Percentiles rank a stretch among this genome's conserved stretches.
phyloP scores from a whole-genome alignment of 2,113 vertebrate species.

The Xerus inauris region DNA sequence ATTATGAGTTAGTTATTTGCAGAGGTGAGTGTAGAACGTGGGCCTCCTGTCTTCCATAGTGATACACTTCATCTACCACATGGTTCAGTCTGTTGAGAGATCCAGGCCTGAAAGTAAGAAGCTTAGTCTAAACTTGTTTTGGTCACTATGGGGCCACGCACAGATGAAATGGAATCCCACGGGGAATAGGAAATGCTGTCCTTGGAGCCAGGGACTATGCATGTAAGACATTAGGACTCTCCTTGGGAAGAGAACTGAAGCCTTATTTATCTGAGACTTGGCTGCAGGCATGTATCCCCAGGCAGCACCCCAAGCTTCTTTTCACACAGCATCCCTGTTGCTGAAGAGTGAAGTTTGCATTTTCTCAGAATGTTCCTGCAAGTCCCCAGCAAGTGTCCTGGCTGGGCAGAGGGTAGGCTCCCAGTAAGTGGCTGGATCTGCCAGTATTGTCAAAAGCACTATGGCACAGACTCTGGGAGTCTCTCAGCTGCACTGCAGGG shows the following conservation, averaged over 20 bases:
- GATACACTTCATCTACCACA: background rate
- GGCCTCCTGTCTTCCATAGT: background rate
- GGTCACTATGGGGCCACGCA: background rate
- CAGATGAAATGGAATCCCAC: background rate
- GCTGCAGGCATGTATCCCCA: background rate
- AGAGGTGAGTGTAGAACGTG: fast-evolving
- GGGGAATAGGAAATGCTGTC: background rate
- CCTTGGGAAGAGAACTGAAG: background rate
- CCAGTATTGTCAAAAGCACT: background rate
- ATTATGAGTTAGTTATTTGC: background rate
- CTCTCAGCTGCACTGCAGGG: background rate
- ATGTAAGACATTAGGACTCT: background rate
- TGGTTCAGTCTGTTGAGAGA: background rate
- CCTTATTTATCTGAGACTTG: slow-evolving; percentile 26
- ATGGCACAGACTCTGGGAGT: background rate
- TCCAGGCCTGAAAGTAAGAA: background rate
- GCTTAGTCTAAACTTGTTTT: background rate
- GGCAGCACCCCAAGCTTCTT: background rate
- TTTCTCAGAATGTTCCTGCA: slow-evolving; percentile 28
- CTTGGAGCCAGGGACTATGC: background rate
- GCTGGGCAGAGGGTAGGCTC: background rate
- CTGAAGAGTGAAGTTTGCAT: background rate
- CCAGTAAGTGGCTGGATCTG: background rate
- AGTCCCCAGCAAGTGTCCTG: background rate
- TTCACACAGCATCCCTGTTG: background rate